Base-by-base conservation (phyloP, 2,113 vertebrate genomes). In the Miniopterus natalensis region DNA sequence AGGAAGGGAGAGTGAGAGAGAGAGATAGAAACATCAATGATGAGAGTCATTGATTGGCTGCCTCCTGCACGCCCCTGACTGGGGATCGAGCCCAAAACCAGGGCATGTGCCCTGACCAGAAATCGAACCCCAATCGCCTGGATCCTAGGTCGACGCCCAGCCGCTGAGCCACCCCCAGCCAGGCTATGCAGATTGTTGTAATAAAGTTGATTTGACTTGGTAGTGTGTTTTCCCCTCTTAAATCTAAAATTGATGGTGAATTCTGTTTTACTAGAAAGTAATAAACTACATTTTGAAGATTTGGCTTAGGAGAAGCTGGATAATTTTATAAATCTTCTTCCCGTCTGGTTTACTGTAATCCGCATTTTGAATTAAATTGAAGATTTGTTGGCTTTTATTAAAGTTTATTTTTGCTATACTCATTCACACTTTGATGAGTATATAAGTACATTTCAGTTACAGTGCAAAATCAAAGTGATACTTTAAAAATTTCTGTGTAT, bases 331-430 rank as follows among this genome's bases (percentile, higher is more conserved):
- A 71, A 66, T 15, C 12, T 84, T 94, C 20, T 51, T 55, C 2
- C 79, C 83, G 13, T 77, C 36, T 85, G 45, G 12, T 83, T 95
- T 85, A 42, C 51, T 73, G 1, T 29, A 61, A 65, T 45, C 23
- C 29, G 13, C 8, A 13, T 88, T 97, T 74, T 90, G 80, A 95
- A 88, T 51, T 71, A 74, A 88, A 81, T 85, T 36, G 68, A 70
- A 47, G 63, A 83, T 36, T 91, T 94, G 27, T 63, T 89, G 13
- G 27, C 66, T 61, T 95, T 91, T 51, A 94, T 81, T 88, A 75
- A 93, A 78, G 17, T 29, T n/a, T 84, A 12, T 84, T 93, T 96
- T 93, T 92, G 7, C 25, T 93, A 1, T 88, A 70, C 15, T 92
- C 21, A 53, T 29, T 92, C 4, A 83, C 18, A 23, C 13, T 97